Percentiles rank a stretch among this genome's conserved stretches.
Conservation (phyloP, 2,797 vertebrate genomes). For the Tenualosa ilisha region DNA sequence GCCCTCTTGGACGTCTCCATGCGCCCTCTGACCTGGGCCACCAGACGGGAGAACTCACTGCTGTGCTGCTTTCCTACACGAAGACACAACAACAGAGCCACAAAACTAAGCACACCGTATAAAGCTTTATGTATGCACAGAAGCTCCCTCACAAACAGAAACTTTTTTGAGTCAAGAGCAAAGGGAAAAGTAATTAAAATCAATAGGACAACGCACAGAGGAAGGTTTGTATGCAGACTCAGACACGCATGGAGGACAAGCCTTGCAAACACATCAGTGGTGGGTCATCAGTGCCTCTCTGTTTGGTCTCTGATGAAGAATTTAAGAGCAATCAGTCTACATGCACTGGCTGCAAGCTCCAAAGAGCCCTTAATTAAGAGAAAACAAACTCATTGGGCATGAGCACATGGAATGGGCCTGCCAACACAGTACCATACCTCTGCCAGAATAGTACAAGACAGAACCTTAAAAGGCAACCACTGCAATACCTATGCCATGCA, state of each 20-base stretch:
- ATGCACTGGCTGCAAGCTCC: not conserved
- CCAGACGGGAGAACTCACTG: constrained; percentile 71
- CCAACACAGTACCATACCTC: not conserved
- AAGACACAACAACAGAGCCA: not conserved
- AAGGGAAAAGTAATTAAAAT: not conserved
- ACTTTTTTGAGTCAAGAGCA: not conserved
- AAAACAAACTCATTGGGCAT: not conserved
- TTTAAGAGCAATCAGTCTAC: not conserved
- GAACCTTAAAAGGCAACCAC: not conserved
- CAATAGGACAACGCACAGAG: not conserved
- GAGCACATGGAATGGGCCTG: not conserved
- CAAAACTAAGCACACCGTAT: not conserved
- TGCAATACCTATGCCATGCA: not conserved
- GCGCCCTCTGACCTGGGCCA: constrained; percentile 72
- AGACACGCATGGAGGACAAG: not conserved
- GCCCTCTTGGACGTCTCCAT: constrained; percentile 46
- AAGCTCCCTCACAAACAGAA: not conserved
- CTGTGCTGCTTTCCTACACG: constrained; percentile 74
- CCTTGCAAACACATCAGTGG: not conserved
- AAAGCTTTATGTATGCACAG: not conserved
- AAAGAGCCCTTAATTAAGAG: not conserved
- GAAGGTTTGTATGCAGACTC: not conserved
- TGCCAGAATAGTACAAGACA: not conserved
- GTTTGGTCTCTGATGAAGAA: not conserved
- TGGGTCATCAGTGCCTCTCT: not conserved